These are phyloP conservation scores for Myanophis thanlyinensis DNA, from an alignment of 2,113 vertebrate genomes.

Conservation along the genomic window DNA sequence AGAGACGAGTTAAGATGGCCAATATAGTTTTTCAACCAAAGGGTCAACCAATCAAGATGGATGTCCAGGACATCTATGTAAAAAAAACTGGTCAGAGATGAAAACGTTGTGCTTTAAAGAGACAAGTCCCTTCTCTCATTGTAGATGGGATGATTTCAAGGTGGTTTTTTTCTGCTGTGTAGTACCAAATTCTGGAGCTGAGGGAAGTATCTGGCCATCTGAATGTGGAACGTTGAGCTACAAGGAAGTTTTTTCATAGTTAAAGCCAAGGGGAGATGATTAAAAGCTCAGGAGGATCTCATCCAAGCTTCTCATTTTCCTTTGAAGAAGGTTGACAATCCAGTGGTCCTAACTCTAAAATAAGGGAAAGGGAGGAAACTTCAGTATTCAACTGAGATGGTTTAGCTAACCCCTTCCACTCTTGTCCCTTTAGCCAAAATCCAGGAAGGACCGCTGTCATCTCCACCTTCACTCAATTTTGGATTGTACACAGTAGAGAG, in stretches of 20 bases:
- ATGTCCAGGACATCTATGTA: too few relatives aligned
- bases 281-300: background rate
- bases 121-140: too few relatives aligned
- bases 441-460: background rate
- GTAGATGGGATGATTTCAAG: too few relatives aligned
- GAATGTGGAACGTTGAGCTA: background rate
- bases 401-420: background rate
- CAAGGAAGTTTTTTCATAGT: background rate
- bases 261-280: background rate
- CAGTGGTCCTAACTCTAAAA: background rate
- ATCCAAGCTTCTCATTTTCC: background rate
- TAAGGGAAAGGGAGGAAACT: background rate
- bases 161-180: background rate
- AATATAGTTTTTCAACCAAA: too few relatives aligned
- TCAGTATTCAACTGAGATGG: too few relatives aligned
- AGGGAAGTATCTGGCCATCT: background rate
- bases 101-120: too few relatives aligned
- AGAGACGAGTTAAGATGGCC: too few relatives aligned
- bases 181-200: background rate
- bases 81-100: too few relatives aligned
- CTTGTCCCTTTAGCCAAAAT: background rate
- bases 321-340: background rate
- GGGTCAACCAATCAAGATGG: too few relatives aligned
- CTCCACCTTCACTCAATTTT: background rate
- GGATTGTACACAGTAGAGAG: conserved; percentile 1